Evolutionary conservation across 1,140 invertebrate genomes (phyloP), one percentile per base, ranked within the genome.

Genomic region (Platyscapa corneri): DNA sequence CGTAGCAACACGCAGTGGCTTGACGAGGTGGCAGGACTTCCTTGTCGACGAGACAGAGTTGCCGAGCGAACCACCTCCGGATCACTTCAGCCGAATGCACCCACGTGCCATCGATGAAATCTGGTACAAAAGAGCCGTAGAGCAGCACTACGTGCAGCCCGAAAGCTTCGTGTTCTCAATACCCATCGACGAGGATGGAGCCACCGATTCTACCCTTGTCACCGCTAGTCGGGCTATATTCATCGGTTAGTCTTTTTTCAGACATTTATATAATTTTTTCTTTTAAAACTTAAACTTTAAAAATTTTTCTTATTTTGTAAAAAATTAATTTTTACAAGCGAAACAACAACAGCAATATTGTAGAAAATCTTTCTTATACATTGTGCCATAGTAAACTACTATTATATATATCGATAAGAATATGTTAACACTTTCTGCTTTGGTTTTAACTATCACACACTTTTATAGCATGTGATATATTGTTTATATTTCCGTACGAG

Each of bases 101-200:
- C 87, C 91, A 1, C 89, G 95, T 78, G 96, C 98, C 1, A 98
- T 97, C 67, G 97, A 99, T 90, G 98, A 99, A 91, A 94, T 97
- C 14, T 99, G 98, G 97, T 99, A 99, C 91, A 96, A 96, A 87
- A 94, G 98, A 75, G 98, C 98, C 0, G 97, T 99, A 0, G 98
- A 99, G 88, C 97, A 98, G 87, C 95, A 98, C 92, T 96, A 96
- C 89, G 93, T 97, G 42, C 95, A 97, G 78, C 95, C 95, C 0
- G 95, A 96, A 5, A 97, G 96, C 87, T 98, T 98, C 90, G 97
- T 98, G 0, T 98, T 97, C 91, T 97, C 97, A 1, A 96, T 97
- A 42, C 97, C 97, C n/a, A 96, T 96, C 89, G 95, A 97, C 88
- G 94, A 95, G 37, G 94, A 94, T 91, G 95, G 95, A 79, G 93